These are phyloP conservation scores for Melanerpes aurifrons DNA, from an alignment of 2,113 vertebrate genomes.

Conservation along the genomic window DNA sequence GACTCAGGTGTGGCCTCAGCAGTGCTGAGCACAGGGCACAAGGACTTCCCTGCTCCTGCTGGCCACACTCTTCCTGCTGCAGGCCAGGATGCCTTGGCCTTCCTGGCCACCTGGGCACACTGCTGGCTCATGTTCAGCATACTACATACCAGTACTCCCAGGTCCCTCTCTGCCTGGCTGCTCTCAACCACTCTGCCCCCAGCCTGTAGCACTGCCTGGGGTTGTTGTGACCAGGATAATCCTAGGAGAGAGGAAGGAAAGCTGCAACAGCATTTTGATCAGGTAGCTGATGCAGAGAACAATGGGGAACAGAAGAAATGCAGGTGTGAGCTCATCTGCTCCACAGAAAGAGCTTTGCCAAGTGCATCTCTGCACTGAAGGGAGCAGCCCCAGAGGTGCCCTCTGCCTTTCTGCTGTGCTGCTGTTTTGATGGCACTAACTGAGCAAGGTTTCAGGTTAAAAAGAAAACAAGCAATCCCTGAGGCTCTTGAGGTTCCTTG, in stretches of 20 bases:
- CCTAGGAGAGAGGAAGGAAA: not conserved
- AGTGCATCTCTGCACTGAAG: not conserved
- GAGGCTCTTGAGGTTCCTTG: not conserved
- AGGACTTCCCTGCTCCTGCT: no score
- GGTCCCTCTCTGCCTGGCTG: no score
- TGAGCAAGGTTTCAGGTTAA: not conserved
- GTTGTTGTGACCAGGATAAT: not conserved
- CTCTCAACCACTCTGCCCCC: no score
- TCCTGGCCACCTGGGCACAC: no score
- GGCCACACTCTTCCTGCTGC: no score
- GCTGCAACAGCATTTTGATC: not conserved
- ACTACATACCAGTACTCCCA: no score
- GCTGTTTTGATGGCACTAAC: not conserved
- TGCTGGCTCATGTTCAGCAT: no score
- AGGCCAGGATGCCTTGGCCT: no score
- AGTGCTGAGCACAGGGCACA: no score
- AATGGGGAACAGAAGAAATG: not conserved
- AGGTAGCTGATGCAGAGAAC: not conserved
- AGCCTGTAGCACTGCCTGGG: no score
- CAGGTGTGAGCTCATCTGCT: rapidly evolving
- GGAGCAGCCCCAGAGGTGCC: not conserved
- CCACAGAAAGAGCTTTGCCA: not conserved
- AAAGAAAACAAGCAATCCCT: not conserved
- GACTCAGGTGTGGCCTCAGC: no score
- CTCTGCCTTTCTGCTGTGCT: not conserved